Evolutionary conservation across 2,888 invertebrate genomes (phyloP).

Genomic region (Pterostichus niger): DNA sequence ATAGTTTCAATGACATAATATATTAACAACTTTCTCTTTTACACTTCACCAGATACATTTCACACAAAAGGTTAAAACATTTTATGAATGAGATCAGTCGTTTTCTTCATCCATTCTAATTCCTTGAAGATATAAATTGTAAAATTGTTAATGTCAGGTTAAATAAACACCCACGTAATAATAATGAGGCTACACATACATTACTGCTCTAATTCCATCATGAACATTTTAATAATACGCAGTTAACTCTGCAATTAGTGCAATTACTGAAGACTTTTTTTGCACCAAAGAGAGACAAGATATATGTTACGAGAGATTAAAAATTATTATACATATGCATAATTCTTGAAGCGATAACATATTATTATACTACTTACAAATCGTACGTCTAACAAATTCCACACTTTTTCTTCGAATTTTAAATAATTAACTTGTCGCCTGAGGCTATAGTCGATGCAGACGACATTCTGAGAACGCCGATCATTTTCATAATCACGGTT

Average conservation of each 20-base stretch:
- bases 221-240: constrained; percentile 1
- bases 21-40: constrained; percentile 42
- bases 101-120: constrained; percentile 45
- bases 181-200: constrained; percentile 9
- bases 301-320: no score
- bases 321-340: no score
- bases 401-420: no score
- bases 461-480: no score
- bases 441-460: no score
- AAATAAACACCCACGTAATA: constrained; percentile 10
- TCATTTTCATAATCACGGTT: no score
- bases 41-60: constrained; percentile 26
- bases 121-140: constrained; percentile 32
- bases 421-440: no score
- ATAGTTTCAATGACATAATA: constrained; percentile 44
- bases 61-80: constrained; percentile 42
- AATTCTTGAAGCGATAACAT: no score
- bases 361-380: no score
- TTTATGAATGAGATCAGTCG: constrained; percentile 50
- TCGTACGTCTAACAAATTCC: no score
- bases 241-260: constrained; percentile 11
- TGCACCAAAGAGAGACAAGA: no score
- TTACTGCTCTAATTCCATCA: constrained; percentile 20
- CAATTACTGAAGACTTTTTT: no score
- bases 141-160: constrained; percentile 23